Evolutionary conservation across 30 jellyfish, hydroid and myxozoan species (phyloP).

Genomic region (Catostylus mosaicus): DNA sequence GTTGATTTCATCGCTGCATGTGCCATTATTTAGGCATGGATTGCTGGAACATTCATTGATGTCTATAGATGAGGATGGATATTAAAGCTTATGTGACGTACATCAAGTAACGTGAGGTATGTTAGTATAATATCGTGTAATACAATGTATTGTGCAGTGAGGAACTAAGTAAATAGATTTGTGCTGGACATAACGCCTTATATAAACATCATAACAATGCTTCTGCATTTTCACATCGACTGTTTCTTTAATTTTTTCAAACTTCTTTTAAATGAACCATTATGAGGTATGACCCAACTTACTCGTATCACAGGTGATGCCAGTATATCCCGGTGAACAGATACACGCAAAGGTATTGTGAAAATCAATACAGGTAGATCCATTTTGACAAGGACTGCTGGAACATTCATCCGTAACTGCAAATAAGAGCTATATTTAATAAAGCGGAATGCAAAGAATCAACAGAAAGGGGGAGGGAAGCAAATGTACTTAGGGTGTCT

Average conservation of each 20-base stretch:
- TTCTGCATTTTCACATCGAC: neutral
- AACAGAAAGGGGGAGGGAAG: too few relatives aligned
- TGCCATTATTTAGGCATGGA: too few relatives aligned
- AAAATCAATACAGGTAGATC: neutral
- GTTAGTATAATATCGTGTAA: neutral
- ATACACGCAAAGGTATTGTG: neutral
- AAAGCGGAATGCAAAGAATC: neutral
- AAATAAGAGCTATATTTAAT: neutral
- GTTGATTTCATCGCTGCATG: neutral
- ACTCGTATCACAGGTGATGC: neutral
- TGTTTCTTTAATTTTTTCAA: neutral
- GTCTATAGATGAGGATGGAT: too few relatives aligned
- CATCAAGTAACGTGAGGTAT: neutral
- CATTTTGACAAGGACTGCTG: slow-evolving; percentile 5
- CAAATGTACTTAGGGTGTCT: too few relatives aligned
- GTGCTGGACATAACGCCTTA: neutral
- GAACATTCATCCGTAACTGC: slow-evolving; percentile 2
- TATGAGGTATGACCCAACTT: neutral
- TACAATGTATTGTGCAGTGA: neutral
- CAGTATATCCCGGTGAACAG: slow-evolving; percentile 5
- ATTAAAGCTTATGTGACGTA: neutral
- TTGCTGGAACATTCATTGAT: too few relatives aligned
- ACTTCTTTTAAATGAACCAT: neutral
- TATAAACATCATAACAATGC: neutral
- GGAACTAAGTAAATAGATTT: neutral